Percentiles rank a stretch among this genome's conserved stretches.
Conservation (phyloP, 1,140 invertebrate genomes). For the Magallana gigas region DNA sequence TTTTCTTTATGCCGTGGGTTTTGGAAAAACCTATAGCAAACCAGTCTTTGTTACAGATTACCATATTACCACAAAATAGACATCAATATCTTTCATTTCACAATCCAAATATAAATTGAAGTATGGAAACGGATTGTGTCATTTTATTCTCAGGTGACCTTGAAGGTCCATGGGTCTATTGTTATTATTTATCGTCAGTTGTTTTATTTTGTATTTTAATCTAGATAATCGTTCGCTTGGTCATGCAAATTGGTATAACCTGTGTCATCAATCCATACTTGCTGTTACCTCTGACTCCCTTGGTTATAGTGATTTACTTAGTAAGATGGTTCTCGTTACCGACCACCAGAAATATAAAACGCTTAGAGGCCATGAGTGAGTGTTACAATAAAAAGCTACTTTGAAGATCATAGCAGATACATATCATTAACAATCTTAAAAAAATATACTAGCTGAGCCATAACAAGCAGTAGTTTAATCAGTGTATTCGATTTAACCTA, state of each 20-base stretch:
- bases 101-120: no score
- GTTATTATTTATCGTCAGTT: no score
- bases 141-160: no score
- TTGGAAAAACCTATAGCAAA: no score
- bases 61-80: not conserved
- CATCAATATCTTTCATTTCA: not conserved
- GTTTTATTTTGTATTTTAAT: not conserved
- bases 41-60: no score
- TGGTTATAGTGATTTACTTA: constrained; percentile 86
- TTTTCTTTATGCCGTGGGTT: no score
- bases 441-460: no score
- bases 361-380: constrained; percentile 90
- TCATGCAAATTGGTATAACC: not conserved
- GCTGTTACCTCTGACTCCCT: constrained; percentile 82
- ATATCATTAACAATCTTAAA: no score
- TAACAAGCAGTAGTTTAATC: no score
- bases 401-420: not conserved
- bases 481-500: no score
- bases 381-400: not conserved
- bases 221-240: not conserved
- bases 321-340: constrained; percentile 88
- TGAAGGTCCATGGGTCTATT: no score
- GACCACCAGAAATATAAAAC: constrained; percentile 90
- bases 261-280: constrained; percentile 87
- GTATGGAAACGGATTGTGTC: no score